Evolutionary conservation across 1,140 invertebrate genomes (phyloP), one percentile per base, ranked within the genome.

Genomic region (Pteromalus puparum): DNA sequence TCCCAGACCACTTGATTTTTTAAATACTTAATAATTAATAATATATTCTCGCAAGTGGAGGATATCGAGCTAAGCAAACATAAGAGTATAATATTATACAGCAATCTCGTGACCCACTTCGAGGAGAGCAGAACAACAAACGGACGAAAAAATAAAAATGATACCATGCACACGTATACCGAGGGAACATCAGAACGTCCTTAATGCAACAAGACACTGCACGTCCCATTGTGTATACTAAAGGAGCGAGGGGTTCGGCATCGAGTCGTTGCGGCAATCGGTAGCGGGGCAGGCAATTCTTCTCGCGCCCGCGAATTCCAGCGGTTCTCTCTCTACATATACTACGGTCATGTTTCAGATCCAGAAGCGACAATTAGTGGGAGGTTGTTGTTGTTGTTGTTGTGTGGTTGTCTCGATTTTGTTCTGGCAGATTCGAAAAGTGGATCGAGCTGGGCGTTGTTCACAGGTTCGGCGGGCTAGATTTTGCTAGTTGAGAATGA

Each of bases 261-360:
- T 53, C 81, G 7, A 42, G 13, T 74, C 81, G 72, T 83, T 83
- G 34, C 61, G 13, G 53, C 81, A 83, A 83, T 83, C 38, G 46
- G 81, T 75, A 46, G 38, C n/a, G 46, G 61, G 3, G 81, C 46
- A 34, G 18, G 65, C 75, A 72, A 84, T 84, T 84, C 82, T 79
- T 65, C 82, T 83, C 82, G 75, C 65, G 65, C 82, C 28, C 67
- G 76, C 76, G 42, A 84, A 84, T 84, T 84, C 82, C 75, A 84
- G 13, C 26, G 77, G 34, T 53, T 73, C 72, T 74, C 72, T 74
- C 15, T 42, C 7, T 26, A 13, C 24, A 15, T 70, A 70, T 28
- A 70, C 67, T 48, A 61, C 18, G 13, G 28, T 28, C 26, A 28
- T 18, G 28, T 30, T 18, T 18, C 68, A 12, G 24, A 30, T 26